Evolutionary conservation across 2,113 vertebrate species (phyloP), one percentile per base, ranked within the genome.

Genomic region (Pangasianodon gigas): DNA sequence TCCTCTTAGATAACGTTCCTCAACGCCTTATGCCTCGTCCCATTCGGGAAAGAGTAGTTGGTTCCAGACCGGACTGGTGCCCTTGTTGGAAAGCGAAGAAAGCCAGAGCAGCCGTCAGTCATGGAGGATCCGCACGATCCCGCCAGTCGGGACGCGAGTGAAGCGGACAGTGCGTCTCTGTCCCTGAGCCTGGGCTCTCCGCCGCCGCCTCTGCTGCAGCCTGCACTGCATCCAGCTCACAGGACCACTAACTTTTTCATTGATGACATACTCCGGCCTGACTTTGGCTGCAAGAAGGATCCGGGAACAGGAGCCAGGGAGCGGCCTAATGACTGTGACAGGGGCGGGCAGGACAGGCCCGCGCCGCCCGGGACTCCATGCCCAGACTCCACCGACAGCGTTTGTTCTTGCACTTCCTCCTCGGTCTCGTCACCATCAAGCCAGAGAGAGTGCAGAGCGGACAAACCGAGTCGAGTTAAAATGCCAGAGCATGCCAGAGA

Each of bases 221-320:
- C 93, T 29, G 96, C 91, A 26, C 6, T 87, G 56, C 96, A 95
- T 90, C 97, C 94, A 93, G 93, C 95, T 91, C 96, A 97, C 94
- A 95, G 97, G 92, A 95, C 96, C 93, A 98, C 97, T 82, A 98
- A 98, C 96, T 98, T 98, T 90, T 98, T 98, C 95, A 98, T 98
- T 87, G 97, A 98, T 92, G 97, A 98, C 93, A 98, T 98, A 89
- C 93, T 98, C 80, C 94, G 97, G 92, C 97, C 97, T 10, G 97
- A 98, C 94, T 98, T 98, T 87, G 97, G 97, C 87, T 95, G 96
- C 84, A 96, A 94, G 91, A 97, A 97, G 90, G 97, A 97, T 62
- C 95, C 90, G 92, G 96, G 93, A 92, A 65, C 86, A 60, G 94
- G 91, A 88, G 91, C 93, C n/a, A 94, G 94, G 93, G 96, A 97